Percentiles rank a stretch among this genome's conserved stretches.
Evolutionary conservation across 1,140 invertebrate species (phyloP).

Genomic region (Ceratina japonica): DNA sequence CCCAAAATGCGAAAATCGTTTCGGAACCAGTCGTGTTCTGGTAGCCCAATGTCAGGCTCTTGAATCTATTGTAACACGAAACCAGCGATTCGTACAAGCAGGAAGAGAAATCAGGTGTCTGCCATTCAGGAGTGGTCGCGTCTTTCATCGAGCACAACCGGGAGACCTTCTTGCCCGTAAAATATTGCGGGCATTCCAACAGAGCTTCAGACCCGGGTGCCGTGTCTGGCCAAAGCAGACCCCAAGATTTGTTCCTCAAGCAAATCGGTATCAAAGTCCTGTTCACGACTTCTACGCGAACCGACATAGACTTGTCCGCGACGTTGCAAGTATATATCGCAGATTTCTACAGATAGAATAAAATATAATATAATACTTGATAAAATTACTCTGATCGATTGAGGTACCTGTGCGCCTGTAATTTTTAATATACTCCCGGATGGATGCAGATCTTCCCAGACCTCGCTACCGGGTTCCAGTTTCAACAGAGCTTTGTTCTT

Average conservation of each 20-base stretch:
- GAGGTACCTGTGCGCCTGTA: conserved; percentile 84
- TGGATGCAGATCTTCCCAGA: conserved; percentile 90
- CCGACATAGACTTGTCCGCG: conserved; percentile 80
- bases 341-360: conserved; percentile 79
- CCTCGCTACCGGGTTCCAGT: conserved; percentile 84
- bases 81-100: conserved; percentile 84
- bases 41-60: conserved; percentile 83
- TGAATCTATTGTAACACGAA: conserved; percentile 84
- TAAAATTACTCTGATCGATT: background rate
- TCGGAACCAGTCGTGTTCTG: conserved; percentile 81
- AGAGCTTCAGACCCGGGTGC: conserved; percentile 82
- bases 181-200: conserved; percentile 81
- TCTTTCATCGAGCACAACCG: conserved; percentile 82
- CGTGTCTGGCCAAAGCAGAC: conserved; percentile 82
- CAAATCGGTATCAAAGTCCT: conserved; percentile 81
- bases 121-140: conserved; percentile 84
- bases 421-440: conserved; percentile 89
- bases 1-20: conserved; percentile 79
- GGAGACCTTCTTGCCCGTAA: conserved; percentile 77
- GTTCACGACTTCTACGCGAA: conserved; percentile 83
- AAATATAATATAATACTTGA: background rate
- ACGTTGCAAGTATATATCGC: conserved; percentile 83
- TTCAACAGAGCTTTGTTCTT: conserved; percentile 86
- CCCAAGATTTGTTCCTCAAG: conserved; percentile 74
- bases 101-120: conserved; percentile 85